Conservation (phyloP, 2,797 vertebrate genomes). For the Enteromius radiatus region DNA sequence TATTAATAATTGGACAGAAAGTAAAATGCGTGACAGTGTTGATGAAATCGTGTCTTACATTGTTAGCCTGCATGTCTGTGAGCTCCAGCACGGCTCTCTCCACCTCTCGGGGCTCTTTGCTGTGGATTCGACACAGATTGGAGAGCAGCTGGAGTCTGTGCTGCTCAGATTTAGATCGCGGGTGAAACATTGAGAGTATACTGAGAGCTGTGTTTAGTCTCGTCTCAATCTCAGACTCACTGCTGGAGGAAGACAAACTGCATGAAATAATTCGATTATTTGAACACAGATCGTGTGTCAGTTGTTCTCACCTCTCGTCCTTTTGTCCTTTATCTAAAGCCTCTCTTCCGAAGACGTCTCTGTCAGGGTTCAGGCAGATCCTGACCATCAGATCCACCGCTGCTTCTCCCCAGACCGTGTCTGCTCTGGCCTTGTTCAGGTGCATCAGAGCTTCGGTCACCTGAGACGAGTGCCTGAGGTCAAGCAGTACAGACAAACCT, state of each 20-base stretch:
- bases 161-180: conserved; percentile 53
- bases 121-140: conserved; percentile 68
- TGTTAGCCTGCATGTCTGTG: conserved; percentile 64
- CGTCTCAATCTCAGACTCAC: conserved; percentile 54
- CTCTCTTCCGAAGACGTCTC: conserved; percentile 73
- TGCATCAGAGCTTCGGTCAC: conserved; percentile 70
- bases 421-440: conserved; percentile 74
- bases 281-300: neutral
- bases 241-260: neutral
- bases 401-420: conserved; percentile 70
- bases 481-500: neutral
- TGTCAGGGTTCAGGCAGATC: conserved; percentile 78
- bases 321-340: conserved; percentile 65
- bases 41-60: conserved; percentile 51
- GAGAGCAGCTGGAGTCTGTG: conserved; percentile 66
- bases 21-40: neutral
- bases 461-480: conserved; percentile 66
- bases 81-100: conserved; percentile 68
- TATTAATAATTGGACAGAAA: too few species aligned
- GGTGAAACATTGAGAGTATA: conserved; percentile 69
- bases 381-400: conserved; percentile 71
- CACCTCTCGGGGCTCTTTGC: conserved; percentile 63
- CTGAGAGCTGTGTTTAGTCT: conserved; percentile 73
- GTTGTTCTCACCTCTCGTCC: conserved; percentile 65
- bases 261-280: neutral